Base-by-base conservation (phyloP, 2,113 vertebrate species). In the Oophaga pumilio region DNA sequence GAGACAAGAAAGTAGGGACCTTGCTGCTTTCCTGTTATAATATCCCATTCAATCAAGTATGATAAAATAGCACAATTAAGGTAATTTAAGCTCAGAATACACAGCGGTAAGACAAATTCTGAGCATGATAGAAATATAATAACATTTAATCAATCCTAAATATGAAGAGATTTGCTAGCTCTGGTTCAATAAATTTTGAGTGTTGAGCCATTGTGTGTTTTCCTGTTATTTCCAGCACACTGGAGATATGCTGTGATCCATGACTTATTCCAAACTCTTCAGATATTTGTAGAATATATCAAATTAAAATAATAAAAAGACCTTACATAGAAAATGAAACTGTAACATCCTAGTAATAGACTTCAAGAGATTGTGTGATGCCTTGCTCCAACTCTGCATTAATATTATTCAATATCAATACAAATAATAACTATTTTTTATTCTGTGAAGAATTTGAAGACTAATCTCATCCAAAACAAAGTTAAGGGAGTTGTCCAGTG, bases 1-100 rank as follows among this genome's bases (percentile, higher is more conserved):
- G 53, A 49, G 60, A 66, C 24, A 68, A 43, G 53, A 86, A 53
- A 77, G 28, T 68, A 53, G 33, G 43, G 26, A 17, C 85, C 26
- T 81, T 80, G 64, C 73, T 85, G 24, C 74, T 71, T 71, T 87
- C 62, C 49, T 86, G 52, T 71, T 81, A 71, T n/a, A 18, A 49
- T 17, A 87, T 57, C 64, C 81, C 52, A 80, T 87, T 79, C 77
- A 69, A 85, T 85, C 74, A 81, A 71, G 52, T 57, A 71, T 69
- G 81, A 76, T 80, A 80, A 79, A 28, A 52, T 57, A 71, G 85
- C 53, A 57, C 62, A 87, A 87, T 87, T 87, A 87, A 49, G 77
- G 76, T 69, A 80, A 87, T 80, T 87, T 69, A 33, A 15, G 24
- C 59, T 57, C 50, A 49, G 24, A 81, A 81, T 59, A 69, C 64